Percentiles rank a stretch among this genome's conserved stretches.
Conservation (phyloP, 1,140 invertebrate genomes). For the Physella acuta region DNA sequence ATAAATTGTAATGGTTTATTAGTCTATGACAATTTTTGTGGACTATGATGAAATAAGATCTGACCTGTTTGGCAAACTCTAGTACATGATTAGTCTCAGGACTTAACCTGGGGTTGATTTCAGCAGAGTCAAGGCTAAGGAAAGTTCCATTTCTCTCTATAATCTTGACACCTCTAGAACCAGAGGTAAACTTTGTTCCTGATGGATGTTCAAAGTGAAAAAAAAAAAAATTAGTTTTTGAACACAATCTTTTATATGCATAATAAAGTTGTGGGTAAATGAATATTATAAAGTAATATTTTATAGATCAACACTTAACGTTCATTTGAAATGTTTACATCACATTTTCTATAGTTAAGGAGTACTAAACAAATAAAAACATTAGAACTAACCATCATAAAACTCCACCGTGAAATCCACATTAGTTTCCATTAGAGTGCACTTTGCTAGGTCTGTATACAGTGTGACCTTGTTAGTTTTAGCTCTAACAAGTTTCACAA, state of each 20-base stretch:
- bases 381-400: constrained; percentile 64
- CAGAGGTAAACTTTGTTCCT: constrained; percentile 51
- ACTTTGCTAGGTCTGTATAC: constrained; percentile 81
- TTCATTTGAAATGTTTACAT: no score
- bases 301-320: no score
- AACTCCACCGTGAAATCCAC: constrained; percentile 81
- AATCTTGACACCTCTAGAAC: constrained; percentile 43
- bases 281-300: no score
- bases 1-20: no score
- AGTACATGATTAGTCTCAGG: constrained; percentile 46
- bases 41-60: no score
- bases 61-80: constrained; percentile 53
- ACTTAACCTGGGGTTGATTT: constrained; percentile 28
- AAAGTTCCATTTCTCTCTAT: constrained; percentile 51
- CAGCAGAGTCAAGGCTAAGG: constrained; percentile 44
- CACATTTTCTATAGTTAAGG: no score
- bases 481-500: constrained; percentile 83
- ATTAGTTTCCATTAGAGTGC: constrained; percentile 87
- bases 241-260: no score
- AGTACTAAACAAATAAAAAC: not conserved
- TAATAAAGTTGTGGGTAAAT: no score
- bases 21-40: no score
- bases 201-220: no score
- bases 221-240: no score
- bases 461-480: constrained; percentile 91